These are phyloP conservation scores for Arrhamphus sclerolepis DNA, from an alignment of 2,797 vertebrate genomes.

Conservation along the genomic window DNA sequence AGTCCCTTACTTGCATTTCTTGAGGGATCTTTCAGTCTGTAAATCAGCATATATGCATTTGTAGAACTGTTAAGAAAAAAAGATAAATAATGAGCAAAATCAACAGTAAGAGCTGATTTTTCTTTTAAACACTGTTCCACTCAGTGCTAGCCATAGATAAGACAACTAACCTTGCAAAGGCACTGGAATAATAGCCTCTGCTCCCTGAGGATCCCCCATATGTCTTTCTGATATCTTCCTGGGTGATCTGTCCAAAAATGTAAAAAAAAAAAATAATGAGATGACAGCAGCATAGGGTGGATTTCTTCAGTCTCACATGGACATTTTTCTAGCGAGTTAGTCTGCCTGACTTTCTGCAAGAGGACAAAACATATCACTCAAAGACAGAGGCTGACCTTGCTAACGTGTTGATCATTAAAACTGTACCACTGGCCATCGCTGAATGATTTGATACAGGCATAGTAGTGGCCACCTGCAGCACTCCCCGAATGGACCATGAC, in stretches of 20 bases:
- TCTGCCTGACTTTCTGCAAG: not conserved
- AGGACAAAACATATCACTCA: conserved; percentile 1
- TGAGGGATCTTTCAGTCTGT: conserved; percentile 92
- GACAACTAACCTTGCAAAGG: conserved; percentile 92
- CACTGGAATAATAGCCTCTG: conserved; percentile 98
- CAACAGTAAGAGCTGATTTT: not conserved
- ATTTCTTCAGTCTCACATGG: not conserved
- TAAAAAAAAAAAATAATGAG: not conserved
- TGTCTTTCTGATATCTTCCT: conserved; percentile 98
- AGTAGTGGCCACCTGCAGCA: conserved; percentile 98
- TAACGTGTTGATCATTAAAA: conserved; percentile 99
- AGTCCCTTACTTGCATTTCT: conserved; percentile 95
- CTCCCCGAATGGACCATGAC: conserved; percentile 99
- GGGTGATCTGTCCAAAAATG: conserved; percentile 87
- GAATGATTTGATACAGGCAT: conserved; percentile 99
- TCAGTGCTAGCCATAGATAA: not conserved
- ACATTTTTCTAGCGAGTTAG: not conserved
- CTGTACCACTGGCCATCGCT: conserved; percentile 98
- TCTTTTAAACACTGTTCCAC: not conserved
- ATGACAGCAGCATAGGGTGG: not conserved
- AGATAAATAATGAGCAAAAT: not conserved
- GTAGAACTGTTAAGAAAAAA: conserved; percentile 86
- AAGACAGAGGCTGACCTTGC: conserved; percentile 86
- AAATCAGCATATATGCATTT: conserved; percentile 99
- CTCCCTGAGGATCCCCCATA: conserved; percentile 96